phyloP scores from a whole-genome alignment of 2,888 invertebrate genomes.

The Bruchidius siliquastri region DNA sequence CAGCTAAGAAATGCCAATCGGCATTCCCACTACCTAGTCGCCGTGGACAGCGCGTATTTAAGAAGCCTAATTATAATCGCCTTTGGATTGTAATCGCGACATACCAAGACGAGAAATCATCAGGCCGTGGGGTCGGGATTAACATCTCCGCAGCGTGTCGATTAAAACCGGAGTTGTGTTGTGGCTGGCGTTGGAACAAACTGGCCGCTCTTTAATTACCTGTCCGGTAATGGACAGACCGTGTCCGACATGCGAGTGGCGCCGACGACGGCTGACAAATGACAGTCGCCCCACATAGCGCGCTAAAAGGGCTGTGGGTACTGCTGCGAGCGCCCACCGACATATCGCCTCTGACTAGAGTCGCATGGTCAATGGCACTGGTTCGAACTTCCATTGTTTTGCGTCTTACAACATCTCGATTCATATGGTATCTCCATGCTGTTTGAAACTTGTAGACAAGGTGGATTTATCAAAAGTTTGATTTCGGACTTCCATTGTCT shows the following conservation, averaged over 20 bases:
- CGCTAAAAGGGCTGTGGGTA: slow-evolving; percentile 10
- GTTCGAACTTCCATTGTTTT: too few species aligned
- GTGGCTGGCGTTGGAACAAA: slow-evolving; percentile 35
- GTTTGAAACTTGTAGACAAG: too few species aligned
- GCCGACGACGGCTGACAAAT: slow-evolving; percentile 42
- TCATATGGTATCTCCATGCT: too few species aligned
- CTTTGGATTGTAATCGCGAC: not conserved
- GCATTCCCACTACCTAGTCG: not conserved
- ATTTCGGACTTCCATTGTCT: too few species aligned
- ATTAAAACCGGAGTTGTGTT: slow-evolving; percentile 46
- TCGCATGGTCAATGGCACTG: too few species aligned
- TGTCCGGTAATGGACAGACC: slow-evolving; percentile 50
- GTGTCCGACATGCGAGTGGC: slow-evolving; percentile 47
- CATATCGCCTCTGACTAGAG: not conserved
- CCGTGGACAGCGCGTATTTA: not conserved
- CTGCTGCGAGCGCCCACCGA: not conserved
- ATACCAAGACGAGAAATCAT: not conserved
- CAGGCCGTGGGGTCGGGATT: not conserved
- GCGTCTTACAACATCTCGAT: too few species aligned
- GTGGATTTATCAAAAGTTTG: too few species aligned
- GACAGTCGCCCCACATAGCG: slow-evolving; percentile 43
- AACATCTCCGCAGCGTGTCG: slow-evolving; percentile 35
- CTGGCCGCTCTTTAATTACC: slow-evolving; percentile 49
- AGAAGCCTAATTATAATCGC: not conserved
- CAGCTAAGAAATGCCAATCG: not conserved